Percentiles rank a stretch among this genome's conserved stretches.
phyloP scores from a whole-genome alignment of 2,888 invertebrate genomes.

The Xylocampa areola region DNA sequence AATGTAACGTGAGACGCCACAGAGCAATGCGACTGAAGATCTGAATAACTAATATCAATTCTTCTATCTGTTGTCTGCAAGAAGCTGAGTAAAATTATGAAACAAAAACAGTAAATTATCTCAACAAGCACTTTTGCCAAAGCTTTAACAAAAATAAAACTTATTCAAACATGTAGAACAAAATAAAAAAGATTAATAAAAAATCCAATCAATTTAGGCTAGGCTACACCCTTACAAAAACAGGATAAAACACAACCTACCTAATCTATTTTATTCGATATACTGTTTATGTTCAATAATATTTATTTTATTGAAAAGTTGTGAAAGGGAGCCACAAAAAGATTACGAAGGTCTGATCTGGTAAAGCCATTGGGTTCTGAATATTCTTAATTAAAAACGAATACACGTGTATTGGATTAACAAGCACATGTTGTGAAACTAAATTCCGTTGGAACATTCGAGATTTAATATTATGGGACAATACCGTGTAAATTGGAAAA shows the following conservation, averaged over 20 bases:
- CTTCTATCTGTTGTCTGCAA: too few relatives aligned
- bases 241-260: neutral
- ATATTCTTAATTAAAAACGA: slow-evolving; percentile 23
- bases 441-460: slow-evolving; percentile 1
- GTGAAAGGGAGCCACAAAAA: slow-evolving; percentile 22
- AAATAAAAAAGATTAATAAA: neutral
- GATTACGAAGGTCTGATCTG: slow-evolving; percentile 13
- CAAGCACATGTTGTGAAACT: slow-evolving; percentile 6
- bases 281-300: neutral
- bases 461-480: slow-evolving; percentile 1
- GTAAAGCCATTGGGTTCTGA: slow-evolving; percentile 9
- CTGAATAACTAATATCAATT: too few relatives aligned
- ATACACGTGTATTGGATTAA: slow-evolving; percentile 14
- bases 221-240: neutral
- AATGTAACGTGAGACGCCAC: too few relatives aligned
- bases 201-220: neutral
- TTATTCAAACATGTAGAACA: too few relatives aligned
- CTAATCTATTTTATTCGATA: slow-evolving; percentile 1
- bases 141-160: neutral
- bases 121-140: neutral
- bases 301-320: slow-evolving; percentile 19
- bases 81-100: neutral
- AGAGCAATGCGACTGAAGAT: too few relatives aligned
- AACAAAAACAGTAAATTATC: neutral
- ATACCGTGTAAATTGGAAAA: too few relatives aligned